Percentiles rank a stretch among this genome's conserved stretches.
Evolutionary conservation across 2,113 vertebrate species (phyloP).

Genomic region (Empidonax traillii): DNA sequence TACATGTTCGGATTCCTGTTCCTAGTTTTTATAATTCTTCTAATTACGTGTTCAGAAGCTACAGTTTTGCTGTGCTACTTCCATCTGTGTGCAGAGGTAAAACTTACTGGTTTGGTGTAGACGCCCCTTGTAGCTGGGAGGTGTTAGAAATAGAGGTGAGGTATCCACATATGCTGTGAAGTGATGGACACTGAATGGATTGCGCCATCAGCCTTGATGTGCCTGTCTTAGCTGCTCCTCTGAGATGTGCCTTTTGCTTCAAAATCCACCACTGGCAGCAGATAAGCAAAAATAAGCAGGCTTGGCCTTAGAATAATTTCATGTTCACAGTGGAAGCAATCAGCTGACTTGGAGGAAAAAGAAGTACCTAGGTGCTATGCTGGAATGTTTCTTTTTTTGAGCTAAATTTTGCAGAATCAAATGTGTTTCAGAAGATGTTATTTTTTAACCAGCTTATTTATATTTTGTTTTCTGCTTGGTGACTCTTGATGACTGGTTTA

Average conservation of each 20-base stretch:
- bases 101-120: neutral
- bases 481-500: neutral
- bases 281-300: neutral
- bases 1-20: constrained; percentile 94
- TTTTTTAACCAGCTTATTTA: neutral
- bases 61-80: constrained; percentile 92
- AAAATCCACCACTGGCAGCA: neutral
- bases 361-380: accelerated
- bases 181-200: neutral
- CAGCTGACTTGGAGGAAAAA: neutral
- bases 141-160: neutral
- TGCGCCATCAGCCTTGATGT: neutral
- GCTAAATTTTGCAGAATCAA: neutral
- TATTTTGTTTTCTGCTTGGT: neutral
- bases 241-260: neutral
- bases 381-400: neutral
- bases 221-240: neutral
- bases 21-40: constrained; percentile 89
- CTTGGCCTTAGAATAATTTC: neutral
- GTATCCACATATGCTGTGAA: neutral
- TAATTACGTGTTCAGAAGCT: constrained; percentile 91
- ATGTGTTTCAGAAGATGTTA: neutral
- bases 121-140: neutral
- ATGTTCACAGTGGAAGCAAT: neutral
- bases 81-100: constrained; percentile 90